Evolutionary conservation across 2,888 invertebrate species (phyloP).

Genomic region (Drosophila mercatorum): DNA sequence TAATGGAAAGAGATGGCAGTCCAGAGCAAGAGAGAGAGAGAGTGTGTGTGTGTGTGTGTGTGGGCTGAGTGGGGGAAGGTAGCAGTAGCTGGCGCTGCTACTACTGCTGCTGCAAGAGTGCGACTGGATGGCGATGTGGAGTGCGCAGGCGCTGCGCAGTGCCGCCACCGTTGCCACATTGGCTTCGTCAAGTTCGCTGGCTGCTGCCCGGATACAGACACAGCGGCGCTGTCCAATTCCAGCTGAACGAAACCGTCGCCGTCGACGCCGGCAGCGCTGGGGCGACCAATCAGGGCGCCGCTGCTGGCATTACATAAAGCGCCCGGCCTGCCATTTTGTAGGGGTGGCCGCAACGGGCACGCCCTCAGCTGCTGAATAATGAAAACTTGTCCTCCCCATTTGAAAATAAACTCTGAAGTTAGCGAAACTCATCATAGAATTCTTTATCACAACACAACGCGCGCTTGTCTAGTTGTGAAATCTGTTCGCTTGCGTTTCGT

Average conservation of each 20-base stretch:
- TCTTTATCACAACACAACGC: slow-evolving; percentile 84
- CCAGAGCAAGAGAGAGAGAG: slow-evolving; percentile 1
- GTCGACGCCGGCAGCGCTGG: slow-evolving; percentile 35
- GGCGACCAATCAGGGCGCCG: slow-evolving; percentile 55
- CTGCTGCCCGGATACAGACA: slow-evolving; percentile 46
- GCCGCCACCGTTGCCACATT: slow-evolving; percentile 59
- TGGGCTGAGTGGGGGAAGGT: neutral
- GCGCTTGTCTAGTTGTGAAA: slow-evolving; percentile 85
- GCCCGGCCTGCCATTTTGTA: slow-evolving; percentile 70
- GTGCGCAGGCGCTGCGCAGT: slow-evolving; percentile 61
- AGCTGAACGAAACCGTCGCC: slow-evolving; percentile 67
- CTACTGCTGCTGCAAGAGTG: neutral
- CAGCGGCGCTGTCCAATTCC: slow-evolving; percentile 64
- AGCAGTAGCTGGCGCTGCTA: slow-evolving; percentile 1
- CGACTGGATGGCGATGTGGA: slow-evolving; percentile 39
- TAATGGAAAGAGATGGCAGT: neutral
- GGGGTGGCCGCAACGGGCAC: slow-evolving; percentile 70
- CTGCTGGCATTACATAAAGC: slow-evolving; percentile 52
- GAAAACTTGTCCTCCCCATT: slow-evolving; percentile 82
- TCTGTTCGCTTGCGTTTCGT: slow-evolving; percentile 84
- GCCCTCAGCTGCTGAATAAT: slow-evolving; percentile 81
- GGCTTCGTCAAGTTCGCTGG: slow-evolving; percentile 72
- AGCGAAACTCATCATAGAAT: slow-evolving; percentile 84
- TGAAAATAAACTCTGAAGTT: slow-evolving; percentile 81
- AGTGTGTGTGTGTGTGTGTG: neutral